Evolutionary conservation across 2,113 vertebrate species (phyloP), one percentile per base, ranked within the genome.

Genomic region (Orycteropus afer): DNA sequence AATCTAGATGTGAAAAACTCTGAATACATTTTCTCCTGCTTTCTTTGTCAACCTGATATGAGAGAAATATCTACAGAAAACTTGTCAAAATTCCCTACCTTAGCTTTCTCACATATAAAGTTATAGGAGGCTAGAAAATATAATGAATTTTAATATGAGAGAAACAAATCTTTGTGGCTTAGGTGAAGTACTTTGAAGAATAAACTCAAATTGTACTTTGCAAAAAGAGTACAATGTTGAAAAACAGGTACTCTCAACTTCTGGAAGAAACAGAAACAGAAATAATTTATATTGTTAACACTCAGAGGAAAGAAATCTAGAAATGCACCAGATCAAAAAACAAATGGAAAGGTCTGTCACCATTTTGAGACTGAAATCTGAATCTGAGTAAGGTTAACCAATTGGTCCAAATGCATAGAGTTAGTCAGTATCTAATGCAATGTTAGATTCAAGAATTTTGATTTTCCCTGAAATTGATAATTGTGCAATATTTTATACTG

Each of bases 281-380:
- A 97, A 92, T 96, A 95, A 95, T 61, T 93, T 94, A 71, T 4
- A 74, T 49, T 93, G 51, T 87, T 59, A 90, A 57, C 42, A 71
- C 12, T 79, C 25, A 78, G 47, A 86, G 57, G 23, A 85, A 57
- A 81, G 37, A 63, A 51, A 11, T 13, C 34, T 88, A 84, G 73
- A 81, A 91, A 80, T 76, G 7, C 3, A 57, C 37, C 55, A 80
- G 4, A 86, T 73, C 27, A 86, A 49, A 74, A 3, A 93, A 23
- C 25, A 89, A 91, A 76, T 67, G 29, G 65, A 90, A 95, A 57
- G 77, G 40, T 55, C 27, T 78, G 86, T 73, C 45, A 74, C 47
- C 47, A 71, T n/a, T 84, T 87, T 37, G 49, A 91, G 29, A 47
- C 18, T 83, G 5, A 94, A 84, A 84, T 65, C 93, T 91, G 18